Conservation (phyloP, 2,797 vertebrate genomes). For the Urophycis tenuis region DNA sequence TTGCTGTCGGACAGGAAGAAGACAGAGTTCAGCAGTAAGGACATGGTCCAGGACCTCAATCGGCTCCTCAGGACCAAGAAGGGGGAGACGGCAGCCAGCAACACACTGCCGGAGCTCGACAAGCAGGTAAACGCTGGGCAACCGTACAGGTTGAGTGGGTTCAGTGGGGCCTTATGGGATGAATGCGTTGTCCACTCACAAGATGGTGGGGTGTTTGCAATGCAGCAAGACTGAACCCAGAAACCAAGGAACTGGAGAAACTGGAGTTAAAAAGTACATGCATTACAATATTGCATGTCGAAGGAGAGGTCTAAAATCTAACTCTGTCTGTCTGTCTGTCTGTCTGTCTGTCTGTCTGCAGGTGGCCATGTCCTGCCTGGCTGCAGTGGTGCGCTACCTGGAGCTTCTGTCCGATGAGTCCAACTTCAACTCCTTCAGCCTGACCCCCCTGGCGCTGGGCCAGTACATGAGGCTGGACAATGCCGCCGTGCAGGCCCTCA, state of each 20-base stretch:
- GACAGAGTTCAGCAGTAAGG: conserved; percentile 85
- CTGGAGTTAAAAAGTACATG: not conserved
- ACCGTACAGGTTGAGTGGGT: not conserved
- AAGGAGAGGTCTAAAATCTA: too few species aligned
- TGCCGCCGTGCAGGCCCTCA: conserved; percentile 88
- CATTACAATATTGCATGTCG: too few species aligned
- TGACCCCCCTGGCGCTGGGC: conserved; percentile 83
- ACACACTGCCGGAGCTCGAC: conserved; percentile 89
- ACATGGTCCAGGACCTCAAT: conserved; percentile 93
- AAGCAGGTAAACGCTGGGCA: conserved; percentile 75
- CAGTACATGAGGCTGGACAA: conserved; percentile 96
- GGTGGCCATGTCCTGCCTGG: conserved; percentile 88
- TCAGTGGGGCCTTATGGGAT: too few species aligned
- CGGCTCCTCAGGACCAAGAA: conserved; percentile 82
- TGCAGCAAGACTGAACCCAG: not conserved
- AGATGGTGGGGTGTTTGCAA: not conserved
- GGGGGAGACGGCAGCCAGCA: conserved; percentile 81
- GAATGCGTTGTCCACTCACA: not conserved
- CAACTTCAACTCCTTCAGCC: conserved; percentile 89
- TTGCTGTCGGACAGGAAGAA: conserved; percentile 90
- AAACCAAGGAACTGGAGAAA: not conserved
- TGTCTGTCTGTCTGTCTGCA: conserved; percentile 45
- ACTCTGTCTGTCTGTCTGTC: not conserved
- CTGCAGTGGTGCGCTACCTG: conserved; percentile 88
- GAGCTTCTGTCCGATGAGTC: conserved; percentile 90